Evolutionary conservation across 2,797 vertebrate genomes (phyloP).

Genomic region (Capromys pilorides): DNA sequence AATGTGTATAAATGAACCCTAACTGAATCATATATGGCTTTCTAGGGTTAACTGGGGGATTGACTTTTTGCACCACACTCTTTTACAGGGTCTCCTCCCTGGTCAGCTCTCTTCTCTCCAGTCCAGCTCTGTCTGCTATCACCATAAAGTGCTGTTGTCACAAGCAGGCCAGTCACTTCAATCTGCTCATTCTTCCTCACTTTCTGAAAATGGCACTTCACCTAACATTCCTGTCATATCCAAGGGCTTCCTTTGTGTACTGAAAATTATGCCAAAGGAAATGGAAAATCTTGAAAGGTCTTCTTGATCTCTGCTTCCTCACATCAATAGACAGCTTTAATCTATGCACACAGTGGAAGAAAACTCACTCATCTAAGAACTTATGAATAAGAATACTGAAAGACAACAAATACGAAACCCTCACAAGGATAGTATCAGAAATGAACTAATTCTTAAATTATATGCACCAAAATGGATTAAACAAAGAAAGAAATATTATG

Average conservation of each 20-base stretch:
- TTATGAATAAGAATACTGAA: slow-evolving; percentile 39
- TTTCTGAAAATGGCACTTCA: slow-evolving; percentile 30
- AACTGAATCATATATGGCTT: background rate
- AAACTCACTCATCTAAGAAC: slow-evolving; percentile 38
- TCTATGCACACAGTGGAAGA: slow-evolving; percentile 28
- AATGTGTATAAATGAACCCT: background rate
- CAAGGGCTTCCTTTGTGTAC: slow-evolving; percentile 35
- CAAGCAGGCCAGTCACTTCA: background rate
- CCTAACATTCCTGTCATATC: background rate
- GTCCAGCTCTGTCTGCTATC: background rate
- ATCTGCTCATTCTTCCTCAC: background rate
- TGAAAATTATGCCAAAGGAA: slow-evolving; percentile 57
- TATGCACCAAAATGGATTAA: background rate
- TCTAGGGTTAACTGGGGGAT: background rate
- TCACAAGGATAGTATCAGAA: slow-evolving; percentile 34
- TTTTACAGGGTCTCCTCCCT: background rate
- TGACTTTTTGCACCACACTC: background rate
- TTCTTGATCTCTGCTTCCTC: slow-evolving; percentile 46
- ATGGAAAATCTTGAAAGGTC: slow-evolving; percentile 42
- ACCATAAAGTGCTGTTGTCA: background rate
- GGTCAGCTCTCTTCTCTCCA: background rate
- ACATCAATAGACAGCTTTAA: slow-evolving; percentile 38
- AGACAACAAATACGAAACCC: slow-evolving; percentile 11
- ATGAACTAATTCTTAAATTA: slow-evolving; percentile 61
- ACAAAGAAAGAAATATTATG: slow-evolving; percentile 63